phyloP scores from a whole-genome alignment of 2,113 vertebrate genomes.

The Phaethon lepturus region DNA sequence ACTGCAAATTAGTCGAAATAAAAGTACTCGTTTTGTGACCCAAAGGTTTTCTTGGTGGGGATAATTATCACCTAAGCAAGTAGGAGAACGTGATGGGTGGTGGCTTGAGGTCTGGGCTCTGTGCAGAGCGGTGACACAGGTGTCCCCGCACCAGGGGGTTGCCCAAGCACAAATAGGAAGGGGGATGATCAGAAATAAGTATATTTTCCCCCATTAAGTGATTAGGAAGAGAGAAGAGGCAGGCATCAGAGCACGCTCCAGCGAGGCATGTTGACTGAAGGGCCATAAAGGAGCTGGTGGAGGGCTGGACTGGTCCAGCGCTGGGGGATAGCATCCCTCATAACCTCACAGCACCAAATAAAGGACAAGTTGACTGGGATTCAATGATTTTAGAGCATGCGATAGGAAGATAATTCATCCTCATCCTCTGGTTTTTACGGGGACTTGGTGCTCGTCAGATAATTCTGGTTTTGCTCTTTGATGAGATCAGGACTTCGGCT shows the following conservation, averaged over 20 bases:
- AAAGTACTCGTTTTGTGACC: not conserved
- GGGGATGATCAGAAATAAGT: not conserved
- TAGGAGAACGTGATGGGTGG: not conserved
- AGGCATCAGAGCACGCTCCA: not conserved
- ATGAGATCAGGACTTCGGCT: not conserved
- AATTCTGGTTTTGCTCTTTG: not conserved
- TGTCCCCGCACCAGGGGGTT: rapidly evolving
- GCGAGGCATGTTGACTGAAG: not conserved
- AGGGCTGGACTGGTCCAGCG: not conserved
- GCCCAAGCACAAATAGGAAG: not conserved
- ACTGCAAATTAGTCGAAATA: not conserved
- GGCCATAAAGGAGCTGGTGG: not conserved
- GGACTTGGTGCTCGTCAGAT: not conserved
- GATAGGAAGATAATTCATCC: not conserved
- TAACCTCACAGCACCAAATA: not conserved
- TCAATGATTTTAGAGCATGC: not conserved
- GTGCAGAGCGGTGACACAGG: rapidly evolving
- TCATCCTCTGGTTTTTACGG: not conserved
- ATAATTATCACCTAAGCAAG: not conserved
- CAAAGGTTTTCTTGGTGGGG: not conserved
- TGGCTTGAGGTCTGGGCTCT: not conserved
- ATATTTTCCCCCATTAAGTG: not conserved
- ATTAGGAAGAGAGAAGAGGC: not conserved
- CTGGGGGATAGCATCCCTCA: not conserved
- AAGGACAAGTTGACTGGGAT: not conserved